Evolutionary conservation across 2,888 invertebrate genomes (phyloP), one percentile per base, ranked within the genome.

Genomic region (Dynastes tityus): DNA sequence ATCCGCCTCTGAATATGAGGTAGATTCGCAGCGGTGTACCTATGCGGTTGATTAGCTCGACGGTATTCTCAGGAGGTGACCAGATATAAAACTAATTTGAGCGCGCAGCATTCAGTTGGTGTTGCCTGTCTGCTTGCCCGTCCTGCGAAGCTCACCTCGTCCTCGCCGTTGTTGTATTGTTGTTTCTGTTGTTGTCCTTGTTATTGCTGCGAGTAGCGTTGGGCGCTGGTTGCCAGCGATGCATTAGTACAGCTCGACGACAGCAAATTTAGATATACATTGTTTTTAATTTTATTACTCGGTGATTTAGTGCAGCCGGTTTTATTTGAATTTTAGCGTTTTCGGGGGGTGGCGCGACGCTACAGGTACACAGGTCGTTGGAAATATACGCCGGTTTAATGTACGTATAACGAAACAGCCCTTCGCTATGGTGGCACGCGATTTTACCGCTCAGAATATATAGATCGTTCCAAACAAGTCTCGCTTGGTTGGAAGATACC

Each of bases 61-160:
- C 51, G 76, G 81, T 81, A 81, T 82, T 80, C 83, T 81, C 82
- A 67, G 53, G 82, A 80, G 78, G 71, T 11, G 32, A 78, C 78
- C 82, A 37, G 81, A 79, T 82, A 83, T 81, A 83, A 84, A 84
- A 84, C 82, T 83, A 84, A 84, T 84, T 81, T 81, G 79, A 68
- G 75, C 67, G 79, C 58, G 68, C 65, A 64, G 68, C 76, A 63
- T 49, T 27, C 68, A 53, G 11, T 8, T 45, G 9, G 11, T 11
- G 45, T 5, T 37, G 45, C 45, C 11, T 45, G 45, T 37, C 45
- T 11, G 45, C 45, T 11, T 13, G 55, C 55, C 3, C 13, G 37
- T 40, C 64, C 40, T 13, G 64, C 76, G 11, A 61, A 13, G 27
- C 40, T 64, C 16, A 22, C n/a, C 29, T 61, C 8, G 71, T 16